phyloP scores from a whole-genome alignment of 2,888 invertebrate genomes.

The Cybosia mesomella region DNA sequence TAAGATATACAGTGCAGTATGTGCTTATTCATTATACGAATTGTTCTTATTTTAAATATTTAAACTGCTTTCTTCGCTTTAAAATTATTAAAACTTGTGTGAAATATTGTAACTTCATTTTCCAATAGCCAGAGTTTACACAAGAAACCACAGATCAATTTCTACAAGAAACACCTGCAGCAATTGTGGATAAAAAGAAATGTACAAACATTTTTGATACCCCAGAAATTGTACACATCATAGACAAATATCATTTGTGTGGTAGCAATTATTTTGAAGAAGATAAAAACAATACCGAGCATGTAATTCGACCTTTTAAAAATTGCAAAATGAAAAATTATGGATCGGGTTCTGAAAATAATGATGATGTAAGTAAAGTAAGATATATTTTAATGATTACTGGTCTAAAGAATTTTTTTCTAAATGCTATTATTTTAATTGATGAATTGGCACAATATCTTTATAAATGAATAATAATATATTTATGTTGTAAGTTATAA shows the following conservation, averaged over 20 bases:
- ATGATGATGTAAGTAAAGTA: background rate
- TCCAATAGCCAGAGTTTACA: background rate
- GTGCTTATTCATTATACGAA: too few relatives aligned
- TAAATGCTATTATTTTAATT: background rate
- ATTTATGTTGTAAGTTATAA: too few relatives aligned
- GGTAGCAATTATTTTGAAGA: background rate
- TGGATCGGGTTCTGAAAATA: background rate
- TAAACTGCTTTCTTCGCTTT: background rate
- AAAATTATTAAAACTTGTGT: background rate
- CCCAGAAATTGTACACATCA: background rate
- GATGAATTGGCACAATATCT: too few relatives aligned
- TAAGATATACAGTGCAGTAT: too few relatives aligned
- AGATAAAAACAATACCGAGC: background rate
- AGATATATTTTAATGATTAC: background rate
- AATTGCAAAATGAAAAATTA: background rate
- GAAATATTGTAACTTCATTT: background rate
- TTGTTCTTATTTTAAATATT: background rate
- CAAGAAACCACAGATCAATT: background rate
- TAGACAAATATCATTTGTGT: constrained; percentile 8
- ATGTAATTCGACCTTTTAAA: background rate
- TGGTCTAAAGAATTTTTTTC: background rate
- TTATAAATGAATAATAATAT: too few relatives aligned
- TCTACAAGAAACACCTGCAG: constrained; percentile 2
- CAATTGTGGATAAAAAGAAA: constrained; percentile 4
- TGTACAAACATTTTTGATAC: constrained; percentile 3